Percentiles rank a stretch among this genome's conserved stretches.
Conservation (phyloP, 2,113 vertebrate genomes). For the Burhinus oedicnemus region DNA sequence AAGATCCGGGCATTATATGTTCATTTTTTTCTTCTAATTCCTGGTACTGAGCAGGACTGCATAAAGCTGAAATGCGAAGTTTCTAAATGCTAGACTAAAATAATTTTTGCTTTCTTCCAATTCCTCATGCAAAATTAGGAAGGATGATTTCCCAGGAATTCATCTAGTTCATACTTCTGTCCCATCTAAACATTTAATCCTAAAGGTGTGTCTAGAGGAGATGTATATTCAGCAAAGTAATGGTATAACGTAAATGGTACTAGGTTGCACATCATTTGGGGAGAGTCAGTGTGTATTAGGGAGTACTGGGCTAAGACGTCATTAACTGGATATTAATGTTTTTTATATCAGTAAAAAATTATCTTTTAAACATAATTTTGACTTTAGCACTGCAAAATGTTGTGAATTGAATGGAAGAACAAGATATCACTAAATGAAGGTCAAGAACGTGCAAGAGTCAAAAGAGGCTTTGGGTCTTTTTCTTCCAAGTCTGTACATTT, state of each 20-base stretch:
- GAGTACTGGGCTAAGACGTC: background rate
- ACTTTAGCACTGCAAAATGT: background rate
- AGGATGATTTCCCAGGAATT: background rate
- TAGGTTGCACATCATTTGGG: background rate
- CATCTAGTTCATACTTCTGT: background rate
- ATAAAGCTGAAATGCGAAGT: background rate
- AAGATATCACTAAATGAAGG: background rate
- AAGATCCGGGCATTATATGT: background rate
- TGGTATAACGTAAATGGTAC: background rate
- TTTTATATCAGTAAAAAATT: background rate
- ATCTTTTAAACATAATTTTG: background rate
- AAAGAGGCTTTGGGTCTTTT: background rate
- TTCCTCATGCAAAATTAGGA: background rate
- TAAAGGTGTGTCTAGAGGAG: background rate
- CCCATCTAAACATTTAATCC: background rate
- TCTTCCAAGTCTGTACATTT: background rate
- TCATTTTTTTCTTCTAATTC: background rate
- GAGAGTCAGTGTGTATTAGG: background rate
- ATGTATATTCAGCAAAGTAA: background rate
- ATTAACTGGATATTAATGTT: background rate
- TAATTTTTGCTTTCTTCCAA: background rate
- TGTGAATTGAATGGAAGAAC: background rate
- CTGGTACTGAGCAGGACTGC: background rate
- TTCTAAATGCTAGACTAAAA: background rate
- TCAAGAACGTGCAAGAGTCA: background rate